Conservation (phyloP, 2,113 vertebrate species). For the Alosa alosa region DNA sequence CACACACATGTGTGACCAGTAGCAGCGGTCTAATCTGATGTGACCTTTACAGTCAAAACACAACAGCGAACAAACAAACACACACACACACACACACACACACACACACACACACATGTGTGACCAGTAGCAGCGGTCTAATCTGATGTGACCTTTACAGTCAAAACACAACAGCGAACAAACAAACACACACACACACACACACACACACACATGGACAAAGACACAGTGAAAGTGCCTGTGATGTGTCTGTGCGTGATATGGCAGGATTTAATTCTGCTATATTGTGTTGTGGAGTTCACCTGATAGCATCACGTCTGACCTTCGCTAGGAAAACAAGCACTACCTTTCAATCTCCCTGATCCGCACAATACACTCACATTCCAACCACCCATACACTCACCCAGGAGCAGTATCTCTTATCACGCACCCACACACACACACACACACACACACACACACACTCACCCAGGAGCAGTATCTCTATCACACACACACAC, state of each 20-base stretch:
- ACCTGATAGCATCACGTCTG: conserved; percentile 23
- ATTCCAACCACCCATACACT: conserved; percentile 1
- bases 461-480: too few relatives aligned
- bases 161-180: conserved; percentile 47
- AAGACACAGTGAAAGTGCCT: conserved; percentile 18
- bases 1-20: conserved; percentile 31
- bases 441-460: conserved; percentile 17
- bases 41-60: conserved; percentile 60
- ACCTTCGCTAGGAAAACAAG: conserved; percentile 31
- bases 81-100: too few relatives aligned
- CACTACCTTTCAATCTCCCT: conserved; percentile 32
- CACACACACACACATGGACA: conserved; percentile 46
- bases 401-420: conserved; percentile 18
- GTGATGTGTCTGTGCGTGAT: not conserved
- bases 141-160: conserved; percentile 60
- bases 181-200: conserved; percentile 51
- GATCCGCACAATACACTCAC: conserved; percentile 38
- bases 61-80: conserved; percentile 33
- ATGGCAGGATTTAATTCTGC: not conserved
- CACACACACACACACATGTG: conserved; percentile 41
- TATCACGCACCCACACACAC: conserved; percentile 48
- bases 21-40: conserved; percentile 29
- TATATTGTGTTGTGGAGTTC: not conserved
- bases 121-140: conserved; percentile 5
- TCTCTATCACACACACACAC: too few relatives aligned